A percentile compares a stretch with the other conserved stretches of the same genome.
phyloP scores from a whole-genome alignment of 2,888 invertebrate genomes.

The Malachius bipustulatus region DNA sequence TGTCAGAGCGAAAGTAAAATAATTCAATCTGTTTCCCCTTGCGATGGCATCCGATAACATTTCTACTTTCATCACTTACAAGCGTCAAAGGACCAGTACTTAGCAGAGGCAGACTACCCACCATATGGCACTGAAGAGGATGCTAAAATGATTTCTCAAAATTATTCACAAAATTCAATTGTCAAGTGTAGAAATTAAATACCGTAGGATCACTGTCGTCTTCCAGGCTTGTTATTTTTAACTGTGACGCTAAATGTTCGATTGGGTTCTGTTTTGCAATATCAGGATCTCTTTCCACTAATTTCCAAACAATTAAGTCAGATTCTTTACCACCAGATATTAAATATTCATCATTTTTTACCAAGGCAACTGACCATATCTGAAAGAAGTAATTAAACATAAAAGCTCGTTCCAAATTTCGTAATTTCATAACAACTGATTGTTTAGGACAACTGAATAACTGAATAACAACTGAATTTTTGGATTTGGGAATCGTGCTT shows the following conservation, averaged over 20 bases:
- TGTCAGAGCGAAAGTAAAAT: conserved; percentile 66
- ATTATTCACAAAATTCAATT: background rate
- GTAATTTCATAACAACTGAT: no score
- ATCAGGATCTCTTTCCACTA: conserved; percentile 45
- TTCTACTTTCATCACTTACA: conserved; percentile 57
- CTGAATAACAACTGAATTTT: no score
- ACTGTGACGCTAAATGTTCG: conserved; percentile 39
- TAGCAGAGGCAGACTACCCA: conserved; percentile 67
- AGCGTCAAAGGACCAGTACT: conserved; percentile 70
- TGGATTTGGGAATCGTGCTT: no score
- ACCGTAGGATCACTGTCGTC: conserved; percentile 43
- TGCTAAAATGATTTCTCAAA: conserved; percentile 36
- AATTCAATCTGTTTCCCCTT: conserved; percentile 70
- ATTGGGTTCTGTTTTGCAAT: conserved; percentile 35
- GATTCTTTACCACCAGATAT: conserved; percentile 82
- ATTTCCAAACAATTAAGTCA: conserved; percentile 74
- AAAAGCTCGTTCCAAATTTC: no score
- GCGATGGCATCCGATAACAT: conserved; percentile 71
- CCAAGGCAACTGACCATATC: conserved; percentile 76
- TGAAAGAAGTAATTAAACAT: no score
- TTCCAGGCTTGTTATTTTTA: conserved; percentile 43
- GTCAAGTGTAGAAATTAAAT: background rate
- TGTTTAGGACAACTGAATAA: no score
- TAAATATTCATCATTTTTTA: conserved; percentile 68
- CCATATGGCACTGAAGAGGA: conserved; percentile 61